Conservation (phyloP, 2,113 vertebrate species). For the Pithys albifrons region DNA sequence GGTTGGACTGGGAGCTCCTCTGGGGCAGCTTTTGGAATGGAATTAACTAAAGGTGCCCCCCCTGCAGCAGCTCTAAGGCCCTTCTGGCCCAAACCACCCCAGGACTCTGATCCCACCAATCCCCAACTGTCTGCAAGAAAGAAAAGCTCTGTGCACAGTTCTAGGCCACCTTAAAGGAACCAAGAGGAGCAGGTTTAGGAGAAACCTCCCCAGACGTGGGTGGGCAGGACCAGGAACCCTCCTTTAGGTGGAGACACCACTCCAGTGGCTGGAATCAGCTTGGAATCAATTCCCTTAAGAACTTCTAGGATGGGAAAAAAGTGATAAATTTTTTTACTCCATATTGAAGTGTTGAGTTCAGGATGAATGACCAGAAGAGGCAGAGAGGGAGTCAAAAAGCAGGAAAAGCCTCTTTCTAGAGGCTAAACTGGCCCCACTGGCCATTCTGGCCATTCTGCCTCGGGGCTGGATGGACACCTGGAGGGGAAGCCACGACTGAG, state of each 20-base stretch:
- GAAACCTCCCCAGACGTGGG: not conserved
- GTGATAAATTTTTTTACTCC: not conserved
- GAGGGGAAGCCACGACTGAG: rapidly evolving
- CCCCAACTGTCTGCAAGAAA: not conserved
- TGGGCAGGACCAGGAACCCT: not conserved
- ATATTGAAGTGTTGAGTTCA: rapidly evolving
- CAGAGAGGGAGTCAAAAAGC: not conserved
- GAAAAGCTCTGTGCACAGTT: too few relatives aligned
- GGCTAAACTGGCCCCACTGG: rapidly evolving
- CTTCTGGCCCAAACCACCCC: not conserved
- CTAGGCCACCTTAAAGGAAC: not conserved
- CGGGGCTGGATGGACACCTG: not conserved
- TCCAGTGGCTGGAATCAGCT: rapidly evolving
- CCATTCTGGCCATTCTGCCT: rapidly evolving
- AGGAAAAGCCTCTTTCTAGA: rapidly evolving
- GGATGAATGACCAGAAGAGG: not conserved
- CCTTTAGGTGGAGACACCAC: rapidly evolving
- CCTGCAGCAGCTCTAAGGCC: not conserved
- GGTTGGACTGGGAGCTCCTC: rapidly evolving
- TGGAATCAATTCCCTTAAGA: not conserved
- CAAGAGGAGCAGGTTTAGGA: not conserved
- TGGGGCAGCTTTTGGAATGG: rapidly evolving
- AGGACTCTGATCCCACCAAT: not conserved
- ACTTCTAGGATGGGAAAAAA: not conserved
- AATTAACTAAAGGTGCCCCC: not conserved